These are phyloP conservation scores for Lithobates pipiens DNA, from an alignment of 2,797 vertebrate species.

Conservation along the genomic window DNA sequence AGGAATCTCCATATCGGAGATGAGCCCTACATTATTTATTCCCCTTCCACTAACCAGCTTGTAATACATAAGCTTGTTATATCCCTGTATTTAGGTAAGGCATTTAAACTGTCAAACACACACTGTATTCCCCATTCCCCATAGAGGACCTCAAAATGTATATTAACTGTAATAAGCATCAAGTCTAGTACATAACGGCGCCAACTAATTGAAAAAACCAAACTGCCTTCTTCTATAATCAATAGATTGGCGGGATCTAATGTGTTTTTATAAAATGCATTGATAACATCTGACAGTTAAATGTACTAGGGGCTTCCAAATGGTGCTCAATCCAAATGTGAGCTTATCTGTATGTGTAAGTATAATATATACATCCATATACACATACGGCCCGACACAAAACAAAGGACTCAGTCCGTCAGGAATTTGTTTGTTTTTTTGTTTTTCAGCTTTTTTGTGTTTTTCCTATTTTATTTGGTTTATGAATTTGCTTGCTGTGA, in stretches of 20 bases:
- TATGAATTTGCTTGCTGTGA: slow-evolving; percentile 66
- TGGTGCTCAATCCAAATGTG: slow-evolving; percentile 4
- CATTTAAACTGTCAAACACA: too few species aligned
- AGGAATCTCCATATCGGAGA: slow-evolving; percentile 59
- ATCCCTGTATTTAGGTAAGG: too few species aligned
- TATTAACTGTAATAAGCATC: neutral
- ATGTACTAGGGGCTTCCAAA: neutral
- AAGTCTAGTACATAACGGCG: neutral
- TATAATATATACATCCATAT: neutral
- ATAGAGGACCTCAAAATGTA: too few species aligned
- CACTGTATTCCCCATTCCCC: too few species aligned
- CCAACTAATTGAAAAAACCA: neutral
- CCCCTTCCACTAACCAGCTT: slow-evolving; percentile 63
- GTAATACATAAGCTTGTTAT: neutral
- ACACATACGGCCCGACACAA: slow-evolving; percentile 19
- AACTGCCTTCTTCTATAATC: neutral
- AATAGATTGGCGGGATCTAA: neutral
- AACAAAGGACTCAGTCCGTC: slow-evolving; percentile 62
- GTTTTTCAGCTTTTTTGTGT: neutral
- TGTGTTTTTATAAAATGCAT: neutral
- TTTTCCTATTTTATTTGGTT: slow-evolving; percentile 26
- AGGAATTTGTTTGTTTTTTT: slow-evolving; percentile 52
- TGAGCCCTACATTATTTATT: slow-evolving; percentile 63
- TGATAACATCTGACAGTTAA: neutral
- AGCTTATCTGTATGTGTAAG: slow-evolving; percentile 13